phyloP scores from a whole-genome alignment of 1,140 invertebrate species.

The Trichonephila inaurata region DNA sequence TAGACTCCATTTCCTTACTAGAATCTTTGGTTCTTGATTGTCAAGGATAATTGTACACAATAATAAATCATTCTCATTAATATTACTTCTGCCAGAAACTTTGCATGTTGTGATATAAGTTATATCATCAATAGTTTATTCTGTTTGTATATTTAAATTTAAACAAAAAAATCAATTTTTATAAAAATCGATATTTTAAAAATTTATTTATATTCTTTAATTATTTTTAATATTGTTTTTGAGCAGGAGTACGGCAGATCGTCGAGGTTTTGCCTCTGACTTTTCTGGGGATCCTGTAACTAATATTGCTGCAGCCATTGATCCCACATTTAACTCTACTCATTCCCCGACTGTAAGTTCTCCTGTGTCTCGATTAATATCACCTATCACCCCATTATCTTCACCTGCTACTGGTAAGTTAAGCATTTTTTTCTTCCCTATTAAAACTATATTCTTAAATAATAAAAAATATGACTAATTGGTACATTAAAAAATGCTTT shows the following conservation, averaged over 20 bases:
- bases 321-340: constrained; percentile 82
- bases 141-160: no score
- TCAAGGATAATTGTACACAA: no score
- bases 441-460: no score
- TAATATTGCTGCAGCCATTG: constrained; percentile 85
- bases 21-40: no score
- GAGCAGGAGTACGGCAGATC: constrained; percentile 48
- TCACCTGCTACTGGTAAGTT: constrained; percentile 28
- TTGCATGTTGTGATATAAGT: no score
- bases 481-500: no score
- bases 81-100: no score
- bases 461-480: no score
- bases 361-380: neutral
- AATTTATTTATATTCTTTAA: neutral
- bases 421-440: neutral
- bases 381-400: neutral
- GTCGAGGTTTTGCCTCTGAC: constrained; percentile 55
- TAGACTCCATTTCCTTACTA: no score
- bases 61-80: no score
- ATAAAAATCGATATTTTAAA: neutral
- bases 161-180: neutral
- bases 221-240: neutral
- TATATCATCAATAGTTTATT: no score
- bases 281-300: constrained; percentile 76
- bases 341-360: neutral